Evolutionary conservation across 2,797 vertebrate genomes (phyloP), one percentile per base, ranked within the genome.

Genomic region (Sebastes kiyomatsui): DNA sequence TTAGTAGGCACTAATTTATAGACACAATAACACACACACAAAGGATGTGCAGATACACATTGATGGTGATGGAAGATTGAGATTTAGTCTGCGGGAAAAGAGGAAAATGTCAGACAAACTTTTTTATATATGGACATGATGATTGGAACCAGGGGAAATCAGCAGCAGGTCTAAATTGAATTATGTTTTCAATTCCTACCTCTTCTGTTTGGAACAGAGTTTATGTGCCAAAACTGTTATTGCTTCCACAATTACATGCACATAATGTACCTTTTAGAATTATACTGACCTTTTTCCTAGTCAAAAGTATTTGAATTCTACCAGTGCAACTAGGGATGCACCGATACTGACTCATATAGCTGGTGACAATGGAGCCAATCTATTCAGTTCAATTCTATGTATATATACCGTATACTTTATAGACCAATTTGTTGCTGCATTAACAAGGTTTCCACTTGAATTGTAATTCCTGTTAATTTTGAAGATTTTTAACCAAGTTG

Each of bases 131-230:
- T 85, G 84, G 72, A 75, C 38, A n/a, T 81, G 64, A 28, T 81
- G 84, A 85, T 66, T 75, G 72, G 33, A 75, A 81, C 66, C 72
- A 60, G 65, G 83, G 84, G 67, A 90, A 91, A 89, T 91, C 84
- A 81, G 79, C 70, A 62, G 75, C 73, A 52, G 58, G 55, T 75
- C 59, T 23, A 65, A 84, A 85, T 67, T 46, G 46, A 79, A 58
- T 82, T 69, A 67, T 79, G 75, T 69, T 62, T 30, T 58, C 25
- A 54, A 20, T 67, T 67, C 13, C 28, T 62, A 11, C 42, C 30
- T 46, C 25, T 74, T 20, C 60, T 62, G 14, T 28, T 38, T 72
- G 4, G 52, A 79, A 61, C 52, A 52, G 12, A 1, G 22, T 72
- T 80, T 72, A 28, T 76, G 35, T 68, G 56, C 38, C 69, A 69